Percentiles rank a stretch among this genome's conserved stretches.
Conservation (phyloP, 2,797 vertebrate species). For the Eulemur coronatus region DNA sequence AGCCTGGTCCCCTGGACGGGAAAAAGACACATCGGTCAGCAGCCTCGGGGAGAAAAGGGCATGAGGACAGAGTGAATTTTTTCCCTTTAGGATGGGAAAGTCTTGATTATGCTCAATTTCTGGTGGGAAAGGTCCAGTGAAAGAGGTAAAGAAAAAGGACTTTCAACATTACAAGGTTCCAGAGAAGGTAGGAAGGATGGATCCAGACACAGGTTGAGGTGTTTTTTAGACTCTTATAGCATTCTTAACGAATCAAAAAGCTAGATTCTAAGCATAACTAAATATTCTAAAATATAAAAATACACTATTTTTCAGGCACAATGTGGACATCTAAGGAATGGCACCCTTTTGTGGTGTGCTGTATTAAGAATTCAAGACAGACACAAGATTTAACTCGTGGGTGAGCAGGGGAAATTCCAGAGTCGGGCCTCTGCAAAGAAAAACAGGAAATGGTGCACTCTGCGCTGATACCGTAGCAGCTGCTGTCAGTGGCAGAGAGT, state of each 20-base stretch:
- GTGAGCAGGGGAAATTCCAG: conserved; percentile 54
- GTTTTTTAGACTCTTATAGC: not conserved
- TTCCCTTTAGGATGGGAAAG: not conserved
- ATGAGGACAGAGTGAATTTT: not conserved
- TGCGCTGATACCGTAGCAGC: not conserved
- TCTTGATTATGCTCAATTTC: not conserved
- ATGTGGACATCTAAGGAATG: not conserved
- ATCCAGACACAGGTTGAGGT: not conserved
- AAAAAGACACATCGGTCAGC: not conserved
- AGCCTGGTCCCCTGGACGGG: not conserved
- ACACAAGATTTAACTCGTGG: not conserved
- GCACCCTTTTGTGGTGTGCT: not conserved
- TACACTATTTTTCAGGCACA: not conserved
- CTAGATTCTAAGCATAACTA: not conserved
- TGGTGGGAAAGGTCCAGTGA: not conserved
- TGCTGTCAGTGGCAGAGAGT: not conserved
- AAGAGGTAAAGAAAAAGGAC: not conserved
- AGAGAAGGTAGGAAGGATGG: not conserved
- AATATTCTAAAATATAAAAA: not conserved
- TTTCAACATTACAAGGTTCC: not conserved
- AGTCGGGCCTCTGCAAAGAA: not conserved
- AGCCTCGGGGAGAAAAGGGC: not conserved
- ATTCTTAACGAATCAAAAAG: not conserved
- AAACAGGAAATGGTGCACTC: conserved; percentile 41
- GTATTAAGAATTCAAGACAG: not conserved